Conservation (phyloP, 1,140 invertebrate species). For the Cydia pomonella region DNA sequence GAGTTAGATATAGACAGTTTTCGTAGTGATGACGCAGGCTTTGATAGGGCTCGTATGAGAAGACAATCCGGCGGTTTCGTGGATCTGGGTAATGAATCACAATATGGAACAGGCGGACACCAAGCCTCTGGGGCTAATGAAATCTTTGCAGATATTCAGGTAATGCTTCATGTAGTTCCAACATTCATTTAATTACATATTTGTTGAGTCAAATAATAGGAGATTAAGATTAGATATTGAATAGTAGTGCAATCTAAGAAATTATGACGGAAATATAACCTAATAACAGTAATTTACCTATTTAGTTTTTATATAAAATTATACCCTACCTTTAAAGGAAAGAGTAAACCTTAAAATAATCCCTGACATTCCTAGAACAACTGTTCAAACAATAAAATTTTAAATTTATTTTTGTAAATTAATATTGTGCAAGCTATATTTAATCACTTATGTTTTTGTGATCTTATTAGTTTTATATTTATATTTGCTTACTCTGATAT, state of each 20-base stretch:
- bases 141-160: conserved; percentile 93
- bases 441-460: no score
- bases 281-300: no score
- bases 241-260: neutral
- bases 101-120: conserved; percentile 88
- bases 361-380: no score
- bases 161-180: conserved; percentile 43
- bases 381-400: no score
- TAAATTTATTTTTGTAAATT: no score
- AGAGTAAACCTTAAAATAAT: no score
- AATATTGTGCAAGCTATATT: no score
- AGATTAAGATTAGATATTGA: conserved; percentile 15
- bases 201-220: neutral
- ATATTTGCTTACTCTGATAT: no score
- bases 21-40: conserved; percentile 65
- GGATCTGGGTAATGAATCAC: conserved; percentile 86
- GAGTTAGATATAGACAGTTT: conserved; percentile 73
- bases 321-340: no score
- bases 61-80: conserved; percentile 84
- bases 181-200: neutral
- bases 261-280: neutral
- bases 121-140: conserved; percentile 92
- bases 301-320: no score
- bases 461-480: no score
- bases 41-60: conserved; percentile 71